These are phyloP conservation scores for Emydoidea blandingii DNA, from an alignment of 2,797 vertebrate species.

Conservation along the genomic window DNA sequence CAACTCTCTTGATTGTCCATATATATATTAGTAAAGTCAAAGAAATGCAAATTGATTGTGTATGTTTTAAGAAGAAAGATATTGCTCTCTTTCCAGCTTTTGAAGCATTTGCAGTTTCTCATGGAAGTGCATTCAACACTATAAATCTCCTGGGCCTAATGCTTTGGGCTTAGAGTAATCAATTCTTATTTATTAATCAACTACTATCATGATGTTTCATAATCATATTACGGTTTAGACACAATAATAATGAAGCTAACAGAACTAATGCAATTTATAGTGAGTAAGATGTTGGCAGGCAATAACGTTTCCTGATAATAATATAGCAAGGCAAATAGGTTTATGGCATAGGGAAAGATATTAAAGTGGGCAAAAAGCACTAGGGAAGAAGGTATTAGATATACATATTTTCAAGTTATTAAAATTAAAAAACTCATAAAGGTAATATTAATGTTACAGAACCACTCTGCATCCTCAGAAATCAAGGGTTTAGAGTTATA, in stretches of 20 bases:
- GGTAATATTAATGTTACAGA: slow-evolving; percentile 65
- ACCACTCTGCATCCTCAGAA: slow-evolving; percentile 59
- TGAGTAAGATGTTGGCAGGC: slow-evolving; percentile 72
- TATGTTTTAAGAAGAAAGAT: slow-evolving; percentile 27
- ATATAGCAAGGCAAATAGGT: slow-evolving; percentile 61
- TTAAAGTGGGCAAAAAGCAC: slow-evolving; percentile 70
- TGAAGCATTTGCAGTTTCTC: slow-evolving; percentile 43
- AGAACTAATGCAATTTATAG: slow-evolving; percentile 66
- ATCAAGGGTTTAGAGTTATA: slow-evolving; percentile 63
- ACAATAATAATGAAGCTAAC: slow-evolving; percentile 72
- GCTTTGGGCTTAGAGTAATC: slow-evolving; percentile 56
- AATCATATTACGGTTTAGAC: slow-evolving; percentile 67
- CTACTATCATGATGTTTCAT: slow-evolving; percentile 63
- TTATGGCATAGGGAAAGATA: slow-evolving; percentile 61
- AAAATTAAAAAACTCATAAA: slow-evolving; percentile 47
- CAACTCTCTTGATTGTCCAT: slow-evolving; percentile 22
- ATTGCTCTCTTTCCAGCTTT: slow-evolving; percentile 15
- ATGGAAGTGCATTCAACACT: slow-evolving; percentile 26
- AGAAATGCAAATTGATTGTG: slow-evolving; percentile 54
- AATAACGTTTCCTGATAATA: slow-evolving; percentile 71
- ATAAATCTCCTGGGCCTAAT: slow-evolving; percentile 64
- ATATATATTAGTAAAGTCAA: slow-evolving; percentile 6
- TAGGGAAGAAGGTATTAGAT: slow-evolving; percentile 64
- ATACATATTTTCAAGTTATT: slow-evolving; percentile 72
- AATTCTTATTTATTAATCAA: slow-evolving; percentile 77